Percentiles rank a stretch among this genome's conserved stretches.
These are phyloP conservation scores for Punctoribates punctum DNA, from an alignment of 2,888 invertebrate genomes.

Conservation along the genomic window DNA sequence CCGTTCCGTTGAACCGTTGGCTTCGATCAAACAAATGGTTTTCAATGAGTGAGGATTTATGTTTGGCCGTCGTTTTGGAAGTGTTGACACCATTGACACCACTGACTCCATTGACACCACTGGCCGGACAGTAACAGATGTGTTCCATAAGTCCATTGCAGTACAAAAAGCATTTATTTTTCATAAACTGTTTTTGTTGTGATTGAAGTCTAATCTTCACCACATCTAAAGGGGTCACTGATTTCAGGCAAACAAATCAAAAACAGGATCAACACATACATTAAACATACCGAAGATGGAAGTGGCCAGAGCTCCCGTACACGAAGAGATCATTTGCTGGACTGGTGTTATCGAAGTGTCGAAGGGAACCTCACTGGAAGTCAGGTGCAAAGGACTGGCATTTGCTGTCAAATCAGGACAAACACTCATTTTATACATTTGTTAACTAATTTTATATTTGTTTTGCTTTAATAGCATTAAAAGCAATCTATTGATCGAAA, in stretches of 20 bases:
- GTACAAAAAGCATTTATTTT: slow-evolving; percentile 87
- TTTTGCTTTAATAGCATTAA: too few relatives aligned
- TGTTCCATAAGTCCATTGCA: slow-evolving; percentile 99
- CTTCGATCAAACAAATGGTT: slow-evolving; percentile 60
- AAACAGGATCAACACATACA: background rate
- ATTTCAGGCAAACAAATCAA: background rate
- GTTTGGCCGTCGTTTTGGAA: background rate
- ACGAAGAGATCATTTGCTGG: slow-evolving; percentile 80
- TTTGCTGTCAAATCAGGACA: too few relatives aligned
- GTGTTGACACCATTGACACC: slow-evolving; percentile 45
- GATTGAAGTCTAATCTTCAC: slow-evolving; percentile 95
- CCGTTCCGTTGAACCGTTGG: slow-evolving; percentile 67
- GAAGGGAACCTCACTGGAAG: background rate
- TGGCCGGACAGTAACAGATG: slow-evolving; percentile 66
- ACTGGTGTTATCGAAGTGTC: slow-evolving; percentile 62
- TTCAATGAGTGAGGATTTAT: slow-evolving; percentile 47
- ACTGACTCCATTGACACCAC: slow-evolving; percentile 44
- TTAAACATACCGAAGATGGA: slow-evolving; percentile 73
- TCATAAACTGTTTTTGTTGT: slow-evolving; percentile 76
- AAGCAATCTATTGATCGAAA: too few relatives aligned
- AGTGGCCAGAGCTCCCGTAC: slow-evolving; percentile 82
- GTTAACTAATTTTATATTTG: too few relatives aligned
- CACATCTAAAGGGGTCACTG: slow-evolving; percentile 98
- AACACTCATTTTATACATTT: too few relatives aligned
- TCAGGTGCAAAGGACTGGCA: background rate